phyloP scores from a whole-genome alignment of 2,888 invertebrate genomes.

The Oxyteleia sp. region DNA sequence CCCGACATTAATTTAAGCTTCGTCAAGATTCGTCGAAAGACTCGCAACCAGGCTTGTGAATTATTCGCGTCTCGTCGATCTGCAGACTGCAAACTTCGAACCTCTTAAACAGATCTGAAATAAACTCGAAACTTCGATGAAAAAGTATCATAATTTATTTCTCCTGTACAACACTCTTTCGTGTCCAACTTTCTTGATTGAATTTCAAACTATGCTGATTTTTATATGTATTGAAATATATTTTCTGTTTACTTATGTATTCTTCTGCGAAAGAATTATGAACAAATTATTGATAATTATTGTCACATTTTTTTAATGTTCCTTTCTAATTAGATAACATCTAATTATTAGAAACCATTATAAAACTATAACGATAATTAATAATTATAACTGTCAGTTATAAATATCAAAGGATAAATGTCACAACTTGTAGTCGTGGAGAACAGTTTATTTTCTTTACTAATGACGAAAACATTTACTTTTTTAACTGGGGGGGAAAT shows the following conservation, averaged over 20 bases:
- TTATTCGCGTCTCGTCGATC: slow-evolving; percentile 66
- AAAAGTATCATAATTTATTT: slow-evolving; percentile 69
- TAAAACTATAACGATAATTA: no score
- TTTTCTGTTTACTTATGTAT: slow-evolving; percentile 43
- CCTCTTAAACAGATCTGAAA: slow-evolving; percentile 63
- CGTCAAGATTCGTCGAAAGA: slow-evolving; percentile 59
- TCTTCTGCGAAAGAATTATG: slow-evolving; percentile 29
- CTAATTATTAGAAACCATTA: no score
- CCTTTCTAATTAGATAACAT: no score
- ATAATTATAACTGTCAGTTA: no score
- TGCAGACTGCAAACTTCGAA: slow-evolving; percentile 57
- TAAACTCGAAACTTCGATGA: slow-evolving; percentile 63
- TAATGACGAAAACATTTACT: no score
- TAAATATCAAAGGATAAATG: no score
- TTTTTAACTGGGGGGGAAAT: no score
- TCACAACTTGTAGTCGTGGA: no score
- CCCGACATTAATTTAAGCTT: slow-evolving; percentile 62
- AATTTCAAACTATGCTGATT: slow-evolving; percentile 59
- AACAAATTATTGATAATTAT: slow-evolving; percentile 35
- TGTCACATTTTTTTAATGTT: no score
- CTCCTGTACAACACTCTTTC: slow-evolving; percentile 52
- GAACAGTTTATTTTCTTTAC: no score
- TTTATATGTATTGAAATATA: slow-evolving; percentile 47
- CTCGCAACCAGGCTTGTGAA: slow-evolving; percentile 53
- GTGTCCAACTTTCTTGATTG: slow-evolving; percentile 60